These are phyloP conservation scores for Lathronympha strigana DNA, from an alignment of 2,888 invertebrate genomes.

Conservation along the genomic window DNA sequence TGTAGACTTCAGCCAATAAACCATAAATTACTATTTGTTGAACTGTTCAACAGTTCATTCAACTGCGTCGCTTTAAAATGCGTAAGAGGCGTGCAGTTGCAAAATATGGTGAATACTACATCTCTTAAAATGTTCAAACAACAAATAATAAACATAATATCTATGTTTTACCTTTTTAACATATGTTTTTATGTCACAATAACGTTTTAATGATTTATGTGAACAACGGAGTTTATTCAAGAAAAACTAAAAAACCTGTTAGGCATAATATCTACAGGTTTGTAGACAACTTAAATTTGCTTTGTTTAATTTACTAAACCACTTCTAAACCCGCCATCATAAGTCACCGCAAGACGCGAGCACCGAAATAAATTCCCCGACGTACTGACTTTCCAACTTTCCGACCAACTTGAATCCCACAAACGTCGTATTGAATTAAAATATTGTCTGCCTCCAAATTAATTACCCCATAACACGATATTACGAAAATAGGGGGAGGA, in stretches of 20 bases:
- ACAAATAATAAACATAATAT: too few species aligned
- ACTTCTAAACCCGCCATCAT: constrained; percentile 14
- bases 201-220: too few species aligned
- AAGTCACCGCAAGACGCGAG: constrained; percentile 31
- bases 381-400: constrained; percentile 52
- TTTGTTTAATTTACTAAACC: constrained; percentile 31
- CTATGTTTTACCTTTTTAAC: too few species aligned
- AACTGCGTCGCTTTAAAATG: constrained; percentile 5
- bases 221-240: not conserved
- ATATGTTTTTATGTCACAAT: too few species aligned
- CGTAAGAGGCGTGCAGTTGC: not conserved
- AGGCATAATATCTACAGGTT: not conserved
- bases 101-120: too few species aligned
- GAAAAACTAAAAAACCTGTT: not conserved
- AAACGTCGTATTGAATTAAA: constrained; percentile 73
- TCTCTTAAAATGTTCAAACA: too few species aligned
- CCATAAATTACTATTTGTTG: constrained; percentile 63
- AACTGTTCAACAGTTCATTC: constrained; percentile 49
- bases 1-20: constrained; percentile 56
- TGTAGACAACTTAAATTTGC: not conserved
- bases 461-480: constrained; percentile 78
- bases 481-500: constrained; percentile 56
- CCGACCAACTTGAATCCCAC: constrained; percentile 66
- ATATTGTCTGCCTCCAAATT: constrained; percentile 75
- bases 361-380: constrained; percentile 44